Conservation (phyloP, 2,888 invertebrate species). For the Standfussiana lucernea region DNA sequence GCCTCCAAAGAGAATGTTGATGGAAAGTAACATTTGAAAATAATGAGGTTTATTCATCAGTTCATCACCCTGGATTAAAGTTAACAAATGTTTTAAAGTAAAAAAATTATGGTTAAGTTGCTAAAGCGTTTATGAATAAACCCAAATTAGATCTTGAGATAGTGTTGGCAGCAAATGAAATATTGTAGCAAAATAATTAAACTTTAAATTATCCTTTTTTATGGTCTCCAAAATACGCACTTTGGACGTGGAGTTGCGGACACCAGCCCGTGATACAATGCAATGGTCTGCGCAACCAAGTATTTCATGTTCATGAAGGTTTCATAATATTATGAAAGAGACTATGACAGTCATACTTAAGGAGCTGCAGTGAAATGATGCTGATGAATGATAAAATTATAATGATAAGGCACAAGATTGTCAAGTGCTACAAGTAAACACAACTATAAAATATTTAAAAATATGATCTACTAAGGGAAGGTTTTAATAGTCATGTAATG, state of each 20-base stretch:
- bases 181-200: neutral
- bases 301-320: conserved; percentile 11
- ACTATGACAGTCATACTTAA: neutral
- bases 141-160: neutral
- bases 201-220: neutral
- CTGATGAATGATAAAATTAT: conserved; percentile 20
- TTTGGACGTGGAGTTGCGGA: no score
- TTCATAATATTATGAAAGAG: conserved; percentile 50
- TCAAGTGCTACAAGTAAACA: neutral
- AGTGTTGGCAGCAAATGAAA: neutral
- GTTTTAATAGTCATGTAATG: conserved; percentile 5
- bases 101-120: neutral
- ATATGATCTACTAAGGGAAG: neutral
- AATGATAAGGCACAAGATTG: neutral
- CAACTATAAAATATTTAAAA: neutral
- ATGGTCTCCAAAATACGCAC: no score
- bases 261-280: no score
- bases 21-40: neutral
- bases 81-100: neutral
- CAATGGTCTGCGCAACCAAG: neutral
- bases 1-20: neutral
- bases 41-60: neutral
- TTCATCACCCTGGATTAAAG: neutral
- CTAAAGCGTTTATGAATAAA: neutral
- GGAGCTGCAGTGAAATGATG: conserved; percentile 4